Conservation (phyloP, 2,888 invertebrate species). For the Teleiodes luculella region DNA sequence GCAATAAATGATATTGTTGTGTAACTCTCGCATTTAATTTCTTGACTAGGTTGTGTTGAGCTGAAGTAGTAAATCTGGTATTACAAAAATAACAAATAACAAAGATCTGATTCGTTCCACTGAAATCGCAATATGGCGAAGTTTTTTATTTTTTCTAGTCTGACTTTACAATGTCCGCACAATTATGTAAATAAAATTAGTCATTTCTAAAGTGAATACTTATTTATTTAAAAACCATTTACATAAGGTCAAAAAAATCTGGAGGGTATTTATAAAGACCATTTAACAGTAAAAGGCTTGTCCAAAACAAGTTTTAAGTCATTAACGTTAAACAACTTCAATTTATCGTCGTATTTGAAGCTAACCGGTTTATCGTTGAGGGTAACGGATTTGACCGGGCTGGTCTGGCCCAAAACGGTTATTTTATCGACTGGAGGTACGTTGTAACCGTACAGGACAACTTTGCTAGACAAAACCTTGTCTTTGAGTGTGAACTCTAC, state of each 20-base stretch:
- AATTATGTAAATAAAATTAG: too few species aligned
- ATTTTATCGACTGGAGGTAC: conserved; percentile 58
- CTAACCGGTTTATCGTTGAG: conserved; percentile 43
- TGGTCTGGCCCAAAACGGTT: conserved; percentile 43
- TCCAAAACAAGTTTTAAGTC: conserved; percentile 53
- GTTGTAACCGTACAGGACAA: conserved; percentile 70
- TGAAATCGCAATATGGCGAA: too few species aligned
- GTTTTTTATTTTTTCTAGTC: too few species aligned
- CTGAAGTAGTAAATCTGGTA: too few species aligned
- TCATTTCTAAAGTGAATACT: too few species aligned
- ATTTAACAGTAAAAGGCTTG: conserved; percentile 53
- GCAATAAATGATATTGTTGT: conserved; percentile 6
- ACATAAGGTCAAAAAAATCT: too few species aligned
- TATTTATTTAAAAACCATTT: too few species aligned
- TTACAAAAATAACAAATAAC: too few species aligned
- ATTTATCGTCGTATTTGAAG: conserved; percentile 41
- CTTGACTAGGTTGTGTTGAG: too few species aligned
- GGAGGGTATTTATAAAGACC: conserved; percentile 38
- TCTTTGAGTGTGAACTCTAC: conserved; percentile 63
- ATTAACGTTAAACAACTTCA: conserved; percentile 42
- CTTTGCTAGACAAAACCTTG: conserved; percentile 44
- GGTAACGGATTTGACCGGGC: conserved; percentile 40
- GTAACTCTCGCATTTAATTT: neutral
- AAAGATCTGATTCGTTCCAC: too few species aligned
- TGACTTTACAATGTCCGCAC: too few species aligned